Percentiles rank a stretch among this genome's conserved stretches.
These are phyloP conservation scores for Dione juno DNA, from an alignment of 2,888 invertebrate genomes.

Conservation along the genomic window DNA sequence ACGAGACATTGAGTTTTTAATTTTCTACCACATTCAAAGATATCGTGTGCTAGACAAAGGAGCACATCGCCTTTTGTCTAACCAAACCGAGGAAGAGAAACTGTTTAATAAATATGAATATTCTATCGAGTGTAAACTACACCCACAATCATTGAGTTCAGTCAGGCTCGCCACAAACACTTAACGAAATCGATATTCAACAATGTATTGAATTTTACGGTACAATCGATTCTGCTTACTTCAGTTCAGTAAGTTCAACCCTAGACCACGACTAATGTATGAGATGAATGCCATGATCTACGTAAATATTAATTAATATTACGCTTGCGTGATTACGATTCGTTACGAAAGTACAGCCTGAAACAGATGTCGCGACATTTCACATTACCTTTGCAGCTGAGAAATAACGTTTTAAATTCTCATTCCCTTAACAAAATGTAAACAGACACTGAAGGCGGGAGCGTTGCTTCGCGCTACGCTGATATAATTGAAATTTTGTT, in stretches of 20 bases:
- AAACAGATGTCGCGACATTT: constrained; percentile 54
- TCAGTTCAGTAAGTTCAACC: constrained; percentile 1
- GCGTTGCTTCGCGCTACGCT: constrained; percentile 55
- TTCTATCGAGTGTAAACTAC: neutral
- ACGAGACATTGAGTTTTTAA: too few relatives aligned
- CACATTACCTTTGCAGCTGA: constrained; percentile 67
- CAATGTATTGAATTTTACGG: neutral
- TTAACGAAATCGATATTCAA: constrained; percentile 3
- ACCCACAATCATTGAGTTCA: neutral
- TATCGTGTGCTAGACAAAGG: too few relatives aligned
- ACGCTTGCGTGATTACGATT: constrained; percentile 36
- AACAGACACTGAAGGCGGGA: constrained; percentile 65
- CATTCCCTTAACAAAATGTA: constrained; percentile 78
- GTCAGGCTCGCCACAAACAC: neutral
- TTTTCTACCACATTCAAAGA: too few relatives aligned
- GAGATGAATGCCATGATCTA: constrained; percentile 3
- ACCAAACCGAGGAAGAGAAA: too few relatives aligned
- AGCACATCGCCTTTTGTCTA: too few relatives aligned
- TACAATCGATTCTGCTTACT: constrained; percentile 1
- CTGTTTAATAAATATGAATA: neutral
- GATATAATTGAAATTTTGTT: constrained; percentile 77
- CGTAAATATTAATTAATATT: constrained; percentile 30
- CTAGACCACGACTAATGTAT: neutral
- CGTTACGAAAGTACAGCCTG: constrained; percentile 38
- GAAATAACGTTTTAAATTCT: constrained; percentile 76